phyloP scores from a whole-genome alignment of 2,888 invertebrate species.

The Myopa tessellatipennis region DNA sequence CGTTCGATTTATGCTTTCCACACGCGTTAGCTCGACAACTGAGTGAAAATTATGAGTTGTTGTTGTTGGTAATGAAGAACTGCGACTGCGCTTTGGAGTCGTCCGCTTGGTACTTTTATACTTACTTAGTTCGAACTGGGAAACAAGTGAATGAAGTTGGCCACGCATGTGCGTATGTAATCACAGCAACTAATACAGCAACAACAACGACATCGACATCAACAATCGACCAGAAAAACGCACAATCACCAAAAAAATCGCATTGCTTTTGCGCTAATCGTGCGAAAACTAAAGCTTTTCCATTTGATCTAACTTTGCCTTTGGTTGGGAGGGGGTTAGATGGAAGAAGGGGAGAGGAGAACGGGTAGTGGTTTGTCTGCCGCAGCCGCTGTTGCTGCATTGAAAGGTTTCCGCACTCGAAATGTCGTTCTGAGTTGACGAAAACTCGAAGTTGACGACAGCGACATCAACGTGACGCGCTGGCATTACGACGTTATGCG shows the following conservation, averaged over 20 bases:
- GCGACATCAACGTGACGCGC: conserved; percentile 3
- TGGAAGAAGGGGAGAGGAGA: background rate
- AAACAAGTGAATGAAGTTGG: conserved; percentile 8
- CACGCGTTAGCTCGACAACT: background rate
- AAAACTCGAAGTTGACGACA: background rate
- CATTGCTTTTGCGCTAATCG: conserved; percentile 32
- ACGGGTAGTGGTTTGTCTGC: conserved; percentile 42
- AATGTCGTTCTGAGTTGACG: conserved; percentile 6
- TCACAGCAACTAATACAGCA: conserved; percentile 26
- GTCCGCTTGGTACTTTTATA: conserved; percentile 30
- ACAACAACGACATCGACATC: conserved; percentile 26
- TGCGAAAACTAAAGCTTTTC: conserved; percentile 30
- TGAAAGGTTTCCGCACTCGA: conserved; percentile 15
- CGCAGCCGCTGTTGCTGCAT: conserved; percentile 1
- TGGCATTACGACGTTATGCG: background rate
- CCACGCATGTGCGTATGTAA: conserved; percentile 12
- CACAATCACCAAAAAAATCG: conserved; percentile 45
- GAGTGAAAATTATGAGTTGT: conserved; percentile 7
- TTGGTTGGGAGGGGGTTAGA: background rate
- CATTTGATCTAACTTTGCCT: background rate
- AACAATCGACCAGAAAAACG: conserved; percentile 34
- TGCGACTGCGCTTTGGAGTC: conserved; percentile 26
- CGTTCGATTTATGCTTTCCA: background rate
- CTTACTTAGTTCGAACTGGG: background rate
- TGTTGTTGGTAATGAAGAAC: conserved; percentile 25